These are phyloP conservation scores for Dasysyrphus albostriatus DNA, from an alignment of 2,888 invertebrate species.

Conservation along the genomic window DNA sequence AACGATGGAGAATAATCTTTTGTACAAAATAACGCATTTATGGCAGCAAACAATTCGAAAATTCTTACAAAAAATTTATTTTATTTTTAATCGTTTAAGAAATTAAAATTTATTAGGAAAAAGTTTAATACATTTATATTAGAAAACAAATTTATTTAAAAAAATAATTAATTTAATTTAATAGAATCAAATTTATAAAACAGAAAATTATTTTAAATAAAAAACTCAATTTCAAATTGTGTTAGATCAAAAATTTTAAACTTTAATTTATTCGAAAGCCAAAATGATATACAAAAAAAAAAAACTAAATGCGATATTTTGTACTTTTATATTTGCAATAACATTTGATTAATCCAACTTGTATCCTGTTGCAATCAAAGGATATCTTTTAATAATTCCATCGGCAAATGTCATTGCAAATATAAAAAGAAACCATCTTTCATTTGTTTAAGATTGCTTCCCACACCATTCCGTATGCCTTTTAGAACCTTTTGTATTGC, in stretches of 20 bases:
- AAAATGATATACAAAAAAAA: slow-evolving; percentile 16
- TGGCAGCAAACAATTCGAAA: slow-evolving; percentile 80
- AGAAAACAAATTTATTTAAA: neutral
- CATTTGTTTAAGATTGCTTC: slow-evolving; percentile 84
- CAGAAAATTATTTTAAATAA: slow-evolving; percentile 10
- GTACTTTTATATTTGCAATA: slow-evolving; percentile 82
- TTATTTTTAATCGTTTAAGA: slow-evolving; percentile 71
- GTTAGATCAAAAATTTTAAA: slow-evolving; percentile 8
- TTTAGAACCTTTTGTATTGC: slow-evolving; percentile 80
- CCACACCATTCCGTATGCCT: slow-evolving; percentile 85
- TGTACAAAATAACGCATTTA: slow-evolving; percentile 83
- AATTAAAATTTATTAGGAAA: slow-evolving; percentile 28
- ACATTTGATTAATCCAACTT: slow-evolving; percentile 76
- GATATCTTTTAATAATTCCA: slow-evolving; percentile 76
- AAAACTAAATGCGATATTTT: slow-evolving; percentile 80
- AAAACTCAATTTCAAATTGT: slow-evolving; percentile 10
- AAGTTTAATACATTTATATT: neutral
- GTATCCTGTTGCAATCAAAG: slow-evolving; percentile 79
- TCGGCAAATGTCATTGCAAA: slow-evolving; percentile 78
- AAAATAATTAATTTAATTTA: slow-evolving; percentile 56
- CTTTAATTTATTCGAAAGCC: slow-evolving; percentile 29
- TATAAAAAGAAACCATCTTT: slow-evolving; percentile 81
- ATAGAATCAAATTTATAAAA: slow-evolving; percentile 7
- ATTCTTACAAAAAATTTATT: slow-evolving; percentile 76
- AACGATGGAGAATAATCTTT: slow-evolving; percentile 83